Evolutionary conservation across 2,113 vertebrate genomes (phyloP).

Genomic region (Paralichthys olivaceus): DNA sequence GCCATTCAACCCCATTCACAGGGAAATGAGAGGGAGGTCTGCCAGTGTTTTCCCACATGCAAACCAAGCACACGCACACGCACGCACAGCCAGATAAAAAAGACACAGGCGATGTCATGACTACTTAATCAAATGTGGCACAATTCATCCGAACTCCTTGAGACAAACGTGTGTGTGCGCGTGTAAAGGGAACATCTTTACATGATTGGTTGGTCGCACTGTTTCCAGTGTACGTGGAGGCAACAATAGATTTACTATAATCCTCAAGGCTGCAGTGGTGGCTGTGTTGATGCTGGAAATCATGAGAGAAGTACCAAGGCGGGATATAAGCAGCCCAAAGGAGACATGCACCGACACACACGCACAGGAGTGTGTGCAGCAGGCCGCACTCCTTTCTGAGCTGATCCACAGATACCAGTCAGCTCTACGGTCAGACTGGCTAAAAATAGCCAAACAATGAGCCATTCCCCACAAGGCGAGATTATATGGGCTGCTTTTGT

Average conservation of each 20-base stretch:
- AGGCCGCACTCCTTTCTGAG: slow-evolving; percentile 40
- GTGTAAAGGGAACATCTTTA: slow-evolving; percentile 6
- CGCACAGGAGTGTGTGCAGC: slow-evolving; percentile 4
- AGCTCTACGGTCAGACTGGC: slow-evolving; percentile 50
- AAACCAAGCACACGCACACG: neutral
- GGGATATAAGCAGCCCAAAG: neutral
- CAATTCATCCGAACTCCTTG: slow-evolving; percentile 6
- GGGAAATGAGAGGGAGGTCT: slow-evolving; percentile 9
- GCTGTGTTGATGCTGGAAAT: neutral
- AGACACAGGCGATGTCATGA: slow-evolving; percentile 11
- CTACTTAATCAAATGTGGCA: slow-evolving; percentile 14
- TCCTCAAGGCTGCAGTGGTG: neutral
- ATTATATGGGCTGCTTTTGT: slow-evolving; percentile 29
- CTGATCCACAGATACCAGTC: slow-evolving; percentile 54
- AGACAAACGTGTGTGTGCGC: slow-evolving; percentile 13
- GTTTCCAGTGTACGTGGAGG: neutral
- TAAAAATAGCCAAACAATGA: slow-evolving; percentile 81
- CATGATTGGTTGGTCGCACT: neutral
- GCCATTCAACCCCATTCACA: slow-evolving; percentile 1
- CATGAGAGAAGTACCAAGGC: slow-evolving; percentile 16
- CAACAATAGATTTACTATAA: neutral
- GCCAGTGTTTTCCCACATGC: neutral
- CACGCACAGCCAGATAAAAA: neutral
- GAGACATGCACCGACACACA: neutral
- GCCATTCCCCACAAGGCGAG: slow-evolving; percentile 59